Evolutionary conservation across 2,113 vertebrate species (phyloP).

Genomic region (Elgaria multicarinata): DNA sequence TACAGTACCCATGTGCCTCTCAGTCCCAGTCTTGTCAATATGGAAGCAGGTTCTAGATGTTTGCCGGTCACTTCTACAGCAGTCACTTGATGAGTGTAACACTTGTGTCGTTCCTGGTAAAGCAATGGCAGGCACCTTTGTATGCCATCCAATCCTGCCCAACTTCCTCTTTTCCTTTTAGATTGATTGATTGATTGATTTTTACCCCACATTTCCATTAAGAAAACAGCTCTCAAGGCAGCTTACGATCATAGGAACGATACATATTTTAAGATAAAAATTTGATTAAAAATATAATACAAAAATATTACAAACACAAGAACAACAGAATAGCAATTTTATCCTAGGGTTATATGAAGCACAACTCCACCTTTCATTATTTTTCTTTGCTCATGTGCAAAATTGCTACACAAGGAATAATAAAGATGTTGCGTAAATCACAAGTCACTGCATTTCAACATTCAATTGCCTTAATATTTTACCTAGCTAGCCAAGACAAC

Average conservation of each 20-base stretch:
- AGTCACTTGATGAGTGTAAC: neutral
- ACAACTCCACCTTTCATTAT: neutral
- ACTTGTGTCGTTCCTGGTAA: neutral
- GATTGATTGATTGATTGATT: no score
- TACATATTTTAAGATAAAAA: no score
- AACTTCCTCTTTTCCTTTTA: neutral
- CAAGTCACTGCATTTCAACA: neutral
- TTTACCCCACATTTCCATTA: no score
- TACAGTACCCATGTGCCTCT: neutral
- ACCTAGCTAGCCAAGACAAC: neutral
- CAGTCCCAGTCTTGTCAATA: neutral
- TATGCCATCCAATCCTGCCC: neutral
- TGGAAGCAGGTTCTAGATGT: neutral
- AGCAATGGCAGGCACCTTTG: neutral
- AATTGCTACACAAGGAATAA: neutral
- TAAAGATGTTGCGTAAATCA: neutral
- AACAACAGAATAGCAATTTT: neutral
- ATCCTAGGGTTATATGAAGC: neutral
- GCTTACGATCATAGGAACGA: no score
- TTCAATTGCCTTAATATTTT: neutral
- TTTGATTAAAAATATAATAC: no score
- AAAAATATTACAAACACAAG: no score
- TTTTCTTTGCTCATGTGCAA: neutral
- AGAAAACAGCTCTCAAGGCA: no score
- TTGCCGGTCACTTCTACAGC: neutral